These are phyloP conservation scores for Rhagonycha lutea DNA, from an alignment of 2,888 invertebrate species.

Conservation along the genomic window DNA sequence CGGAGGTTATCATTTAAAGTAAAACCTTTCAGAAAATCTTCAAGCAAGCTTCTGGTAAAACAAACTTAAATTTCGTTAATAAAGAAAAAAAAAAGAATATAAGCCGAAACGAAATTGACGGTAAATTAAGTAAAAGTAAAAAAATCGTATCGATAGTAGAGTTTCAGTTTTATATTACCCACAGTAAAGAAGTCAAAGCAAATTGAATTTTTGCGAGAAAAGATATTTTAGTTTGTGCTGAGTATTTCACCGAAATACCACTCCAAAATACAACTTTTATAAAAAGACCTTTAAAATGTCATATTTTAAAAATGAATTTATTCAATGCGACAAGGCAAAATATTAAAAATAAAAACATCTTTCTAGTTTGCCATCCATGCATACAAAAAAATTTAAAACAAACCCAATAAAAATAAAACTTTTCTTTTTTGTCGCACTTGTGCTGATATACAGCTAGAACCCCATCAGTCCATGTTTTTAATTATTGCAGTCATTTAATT, in stretches of 20 bases:
- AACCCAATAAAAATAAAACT: not conserved
- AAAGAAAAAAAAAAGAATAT: not conserved
- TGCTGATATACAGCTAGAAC: not conserved
- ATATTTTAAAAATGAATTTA: not conserved
- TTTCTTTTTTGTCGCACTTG: not conserved
- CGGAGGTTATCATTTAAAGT: conserved; percentile 21
- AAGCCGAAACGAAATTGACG: not conserved
- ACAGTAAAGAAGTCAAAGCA: not conserved
- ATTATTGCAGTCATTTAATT: not conserved
- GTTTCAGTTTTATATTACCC: not conserved
- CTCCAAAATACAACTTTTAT: not conserved
- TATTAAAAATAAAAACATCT: not conserved
- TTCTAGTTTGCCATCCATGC: not conserved
- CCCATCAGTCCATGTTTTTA: not conserved
- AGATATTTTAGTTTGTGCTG: not conserved
- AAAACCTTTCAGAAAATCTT: not conserved
- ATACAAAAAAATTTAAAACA: not conserved
- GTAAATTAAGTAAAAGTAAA: not conserved
- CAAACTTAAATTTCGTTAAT: not conserved
- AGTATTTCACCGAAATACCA: not conserved
- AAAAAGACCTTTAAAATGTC: not conserved
- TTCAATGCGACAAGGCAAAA: not conserved
- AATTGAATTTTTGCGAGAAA: not conserved
- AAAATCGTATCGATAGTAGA: too few relatives aligned
- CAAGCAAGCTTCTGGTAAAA: not conserved